Evolutionary conservation across 2,113 vertebrate genomes (phyloP).

Genomic region (Neodontobutis hainanensis): DNA sequence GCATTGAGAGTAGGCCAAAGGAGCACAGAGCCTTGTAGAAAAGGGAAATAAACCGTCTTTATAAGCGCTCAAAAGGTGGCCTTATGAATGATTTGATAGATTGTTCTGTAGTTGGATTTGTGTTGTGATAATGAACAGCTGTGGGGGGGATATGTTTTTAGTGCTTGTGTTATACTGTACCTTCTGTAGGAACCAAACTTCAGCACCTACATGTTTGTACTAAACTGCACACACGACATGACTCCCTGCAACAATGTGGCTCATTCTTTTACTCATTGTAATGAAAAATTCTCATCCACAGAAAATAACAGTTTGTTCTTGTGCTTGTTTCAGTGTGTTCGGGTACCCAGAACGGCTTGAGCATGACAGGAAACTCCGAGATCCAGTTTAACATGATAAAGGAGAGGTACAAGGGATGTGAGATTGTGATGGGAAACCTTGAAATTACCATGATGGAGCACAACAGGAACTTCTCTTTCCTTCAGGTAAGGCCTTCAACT

Average conservation of each 20-base stretch:
- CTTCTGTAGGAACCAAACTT: no score
- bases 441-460: slow-evolving; percentile 90
- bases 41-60: slow-evolving; percentile 31
- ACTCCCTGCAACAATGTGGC: no score
- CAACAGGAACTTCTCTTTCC: slow-evolving; percentile 86
- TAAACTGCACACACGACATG: no score
- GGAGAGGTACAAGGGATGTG: slow-evolving; percentile 85
- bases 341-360: slow-evolving; percentile 88
- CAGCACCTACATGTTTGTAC: no score
- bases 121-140: not conserved
- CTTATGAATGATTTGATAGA: slow-evolving; percentile 20
- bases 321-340: slow-evolving; percentile 73
- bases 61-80: not conserved
- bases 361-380: slow-evolving; percentile 78
- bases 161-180: not conserved
- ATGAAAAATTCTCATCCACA: no score
- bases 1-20: slow-evolving; percentile 27
- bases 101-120: slow-evolving; percentile 7
- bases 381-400: slow-evolving; percentile 83
- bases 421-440: slow-evolving; percentile 93
- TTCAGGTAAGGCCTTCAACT: slow-evolving; percentile 77
- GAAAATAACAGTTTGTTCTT: not conserved
- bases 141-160: not conserved
- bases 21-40: slow-evolving; percentile 30
- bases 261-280: no score